Conservation (phyloP, 2,888 invertebrate genomes). For the Aplocera efformata region DNA sequence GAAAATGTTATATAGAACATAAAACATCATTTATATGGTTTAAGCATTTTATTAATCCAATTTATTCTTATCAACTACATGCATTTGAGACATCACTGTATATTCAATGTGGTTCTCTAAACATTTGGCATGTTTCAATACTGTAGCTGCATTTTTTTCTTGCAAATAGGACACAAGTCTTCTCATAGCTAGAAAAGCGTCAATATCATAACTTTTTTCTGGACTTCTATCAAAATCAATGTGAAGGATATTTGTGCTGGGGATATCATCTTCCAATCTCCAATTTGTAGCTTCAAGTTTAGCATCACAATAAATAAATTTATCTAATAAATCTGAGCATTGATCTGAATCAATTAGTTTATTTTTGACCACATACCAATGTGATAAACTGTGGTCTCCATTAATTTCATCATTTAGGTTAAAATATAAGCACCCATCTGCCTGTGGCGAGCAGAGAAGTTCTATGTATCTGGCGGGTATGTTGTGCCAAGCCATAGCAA, state of each 20-base stretch:
- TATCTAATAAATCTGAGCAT: conserved; percentile 31
- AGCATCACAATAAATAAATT: conserved; percentile 39
- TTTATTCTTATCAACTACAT: conserved; percentile 36
- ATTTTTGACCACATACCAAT: conserved; percentile 38
- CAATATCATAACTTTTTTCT: conserved; percentile 29
- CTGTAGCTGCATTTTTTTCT: conserved; percentile 33
- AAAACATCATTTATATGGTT: conserved; percentile 2
- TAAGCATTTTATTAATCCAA: conserved; percentile 25
- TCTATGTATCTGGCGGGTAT: conserved; percentile 35
- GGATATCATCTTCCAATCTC: conserved; percentile 1
- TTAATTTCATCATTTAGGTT: conserved; percentile 33
- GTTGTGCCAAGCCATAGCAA: conserved; percentile 42
- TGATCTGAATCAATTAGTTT: conserved; percentile 31
- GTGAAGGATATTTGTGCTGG: background rate
- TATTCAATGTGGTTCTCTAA: conserved; percentile 44
- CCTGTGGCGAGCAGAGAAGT: conserved; percentile 33
- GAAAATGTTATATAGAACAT: too few relatives aligned
- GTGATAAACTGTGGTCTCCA: conserved; percentile 35
- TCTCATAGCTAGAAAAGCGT: conserved; percentile 46
- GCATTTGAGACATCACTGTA: conserved; percentile 39
- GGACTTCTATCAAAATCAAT: background rate
- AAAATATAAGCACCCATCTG: conserved; percentile 33
- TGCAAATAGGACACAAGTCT: conserved; percentile 42
- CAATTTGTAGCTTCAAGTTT: conserved; percentile 29
- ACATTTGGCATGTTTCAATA: conserved; percentile 38